Percentiles rank a stretch among this genome's conserved stretches.
phyloP scores from a whole-genome alignment of 30 jellyfish, hydroid and myxozoan genomes.

The Chironex yamaguchii region DNA sequence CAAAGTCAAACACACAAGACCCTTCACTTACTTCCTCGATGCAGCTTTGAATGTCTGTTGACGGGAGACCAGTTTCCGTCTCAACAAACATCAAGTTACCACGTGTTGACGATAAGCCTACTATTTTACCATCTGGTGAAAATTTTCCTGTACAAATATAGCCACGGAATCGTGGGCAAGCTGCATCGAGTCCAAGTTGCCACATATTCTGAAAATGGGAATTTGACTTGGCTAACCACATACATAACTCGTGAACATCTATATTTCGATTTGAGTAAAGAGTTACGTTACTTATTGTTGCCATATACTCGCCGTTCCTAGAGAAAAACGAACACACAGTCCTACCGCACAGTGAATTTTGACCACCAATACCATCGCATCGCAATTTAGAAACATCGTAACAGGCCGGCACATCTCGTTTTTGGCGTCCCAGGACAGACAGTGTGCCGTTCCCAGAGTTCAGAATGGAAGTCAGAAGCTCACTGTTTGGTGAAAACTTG shows the following conservation, averaged over 20 bases:
- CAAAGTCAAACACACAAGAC: conserved; percentile 21
- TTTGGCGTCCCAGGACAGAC: conserved; percentile 20
- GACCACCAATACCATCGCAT: neutral
- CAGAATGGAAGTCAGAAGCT: conserved; percentile 26
- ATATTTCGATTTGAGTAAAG: conserved; percentile 36
- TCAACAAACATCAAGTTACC: conserved; percentile 40
- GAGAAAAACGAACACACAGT: conserved; percentile 57
- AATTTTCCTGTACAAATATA: conserved; percentile 23
- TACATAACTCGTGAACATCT: conserved; percentile 51
- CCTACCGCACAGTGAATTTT: conserved; percentile 63
- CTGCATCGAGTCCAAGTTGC: conserved; percentile 43
- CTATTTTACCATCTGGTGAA: conserved; percentile 4
- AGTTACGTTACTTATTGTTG: conserved; percentile 56
- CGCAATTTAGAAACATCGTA: neutral
- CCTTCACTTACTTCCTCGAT: neutral
- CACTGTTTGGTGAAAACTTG: conserved; percentile 47
- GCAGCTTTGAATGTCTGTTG: neutral
- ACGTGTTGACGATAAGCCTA: conserved; percentile 55
- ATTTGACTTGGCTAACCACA: conserved; percentile 21
- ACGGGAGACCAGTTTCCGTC: neutral
- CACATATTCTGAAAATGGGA: conserved; percentile 15
- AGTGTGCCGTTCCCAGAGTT: conserved; percentile 63
- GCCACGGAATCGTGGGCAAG: conserved; percentile 38
- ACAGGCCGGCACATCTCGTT: neutral
- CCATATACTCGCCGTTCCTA: conserved; percentile 28